A percentile compares a stretch with the other conserved stretches of the same genome.
Evolutionary conservation across 2,113 vertebrate species (phyloP).

Genomic region (Pelmatolapia mariae): DNA sequence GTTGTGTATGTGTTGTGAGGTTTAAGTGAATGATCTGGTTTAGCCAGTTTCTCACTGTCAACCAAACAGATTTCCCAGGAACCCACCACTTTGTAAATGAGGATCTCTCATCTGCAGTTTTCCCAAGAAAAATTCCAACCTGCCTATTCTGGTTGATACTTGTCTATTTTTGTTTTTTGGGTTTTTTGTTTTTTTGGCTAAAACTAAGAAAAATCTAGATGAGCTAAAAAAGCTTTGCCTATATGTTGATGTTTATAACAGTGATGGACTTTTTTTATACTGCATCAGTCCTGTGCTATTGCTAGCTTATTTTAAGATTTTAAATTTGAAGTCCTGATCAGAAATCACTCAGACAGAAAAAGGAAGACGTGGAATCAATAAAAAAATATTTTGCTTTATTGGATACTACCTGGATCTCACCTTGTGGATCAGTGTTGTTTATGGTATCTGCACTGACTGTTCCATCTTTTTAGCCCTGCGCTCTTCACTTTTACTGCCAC

Average conservation of each 20-base stretch:
- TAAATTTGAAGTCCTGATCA: not conserved
- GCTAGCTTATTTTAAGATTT: not conserved
- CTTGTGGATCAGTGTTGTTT: not conserved
- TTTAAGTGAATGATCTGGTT: constrained; percentile 37
- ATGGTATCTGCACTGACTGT: not conserved
- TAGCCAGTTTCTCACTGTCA: constrained; percentile 45
- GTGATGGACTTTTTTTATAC: not conserved
- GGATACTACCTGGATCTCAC: not conserved
- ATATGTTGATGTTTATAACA: not conserved
- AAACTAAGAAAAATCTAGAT: not conserved
- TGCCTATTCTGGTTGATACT: not conserved
- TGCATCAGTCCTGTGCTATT: not conserved
- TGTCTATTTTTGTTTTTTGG: not conserved
- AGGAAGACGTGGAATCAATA: not conserved
- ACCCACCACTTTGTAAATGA: not conserved
- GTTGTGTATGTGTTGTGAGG: not conserved
- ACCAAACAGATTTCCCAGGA: constrained; percentile 3
- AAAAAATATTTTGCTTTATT: not conserved
- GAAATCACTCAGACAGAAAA: rapidly evolving
- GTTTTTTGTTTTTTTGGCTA: not conserved
- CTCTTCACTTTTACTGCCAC: not conserved
- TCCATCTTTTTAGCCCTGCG: not conserved
- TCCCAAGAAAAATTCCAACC: not conserved
- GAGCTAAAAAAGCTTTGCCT: not conserved
- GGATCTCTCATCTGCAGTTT: not conserved